Base-by-base conservation (phyloP, 2,113 vertebrate genomes). In the Aplodontia rufa region DNA sequence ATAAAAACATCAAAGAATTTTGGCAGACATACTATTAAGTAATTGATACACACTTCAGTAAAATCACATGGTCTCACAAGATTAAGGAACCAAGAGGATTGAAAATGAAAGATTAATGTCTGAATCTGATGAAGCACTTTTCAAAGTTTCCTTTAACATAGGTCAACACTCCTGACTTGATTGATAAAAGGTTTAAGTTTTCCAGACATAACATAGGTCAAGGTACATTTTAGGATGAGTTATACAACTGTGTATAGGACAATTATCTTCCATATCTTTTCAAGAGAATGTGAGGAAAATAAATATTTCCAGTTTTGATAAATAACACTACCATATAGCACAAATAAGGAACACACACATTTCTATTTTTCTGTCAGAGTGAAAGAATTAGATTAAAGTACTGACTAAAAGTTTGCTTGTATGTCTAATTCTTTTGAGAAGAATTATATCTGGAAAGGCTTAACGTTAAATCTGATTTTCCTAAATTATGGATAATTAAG, bases 401-500 rank as follows among this genome's bases (percentile, higher is more conserved):
- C 49, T 84, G 42, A 49, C 13, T 32, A n/a, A 80, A 95, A 66
- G 0, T 60, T 3, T 84, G 8, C 19, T 84, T 13, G 5, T 2
- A 85, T 89, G 26, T 74, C n/a, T 45, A 5, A 85, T 81, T 66
- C 22, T 68, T 81, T 76, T 19, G 60, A 14, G 55, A 80, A 86
- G 14, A 76, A 49, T 82, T 42, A 60, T 35, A 32, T 49, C 71
- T 76, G 37, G 7, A 92, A 90, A 94, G 13, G 3, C 35, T 82
- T 94, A n/a, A 68, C 45, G 20, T 62, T 89, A 30, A 62, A 66
- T 49, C 11, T 85, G 81, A 8, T 78, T 91, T 30, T 40, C 24
- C 49, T 79, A 87, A 88, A 86, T 93, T 93, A 49, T n/a, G 74
- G 60, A 62, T 40, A 72, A 94, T 40, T 90, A 85, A 86, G 60